Evolutionary conservation across 2,113 vertebrate species (phyloP).

Genomic region (Aix galericulata): DNA sequence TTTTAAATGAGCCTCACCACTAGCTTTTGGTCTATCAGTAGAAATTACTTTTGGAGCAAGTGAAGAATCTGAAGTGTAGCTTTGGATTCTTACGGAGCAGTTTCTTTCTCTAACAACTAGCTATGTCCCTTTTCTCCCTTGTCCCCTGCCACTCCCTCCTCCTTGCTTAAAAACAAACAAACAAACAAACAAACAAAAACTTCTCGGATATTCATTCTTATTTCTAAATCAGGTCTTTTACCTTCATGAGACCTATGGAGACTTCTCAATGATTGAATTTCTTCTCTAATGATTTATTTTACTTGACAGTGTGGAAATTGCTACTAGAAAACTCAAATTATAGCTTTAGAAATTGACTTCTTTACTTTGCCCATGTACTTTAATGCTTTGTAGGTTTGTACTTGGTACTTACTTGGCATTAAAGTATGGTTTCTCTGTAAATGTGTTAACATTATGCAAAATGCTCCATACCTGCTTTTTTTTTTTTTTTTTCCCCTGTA

Average conservation of each 20-base stretch:
- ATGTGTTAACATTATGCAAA: not conserved
- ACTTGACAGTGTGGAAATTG: not conserved
- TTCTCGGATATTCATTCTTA: not conserved
- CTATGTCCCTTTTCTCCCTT: not conserved
- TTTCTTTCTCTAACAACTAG: not conserved
- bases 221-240: not conserved
- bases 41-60: not conserved
- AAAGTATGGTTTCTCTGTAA: not conserved
- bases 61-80: not conserved
- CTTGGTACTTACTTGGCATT: not conserved
- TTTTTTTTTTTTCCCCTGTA: rapidly evolving
- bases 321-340: not conserved
- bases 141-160: not conserved
- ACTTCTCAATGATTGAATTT: not conserved
- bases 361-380: not conserved
- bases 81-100: not conserved
- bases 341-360: not conserved
- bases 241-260: not conserved
- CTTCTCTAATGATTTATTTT: not conserved
- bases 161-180: no score
- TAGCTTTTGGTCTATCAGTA: not conserved
- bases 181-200: not conserved
- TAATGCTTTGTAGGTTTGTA: not conserved
- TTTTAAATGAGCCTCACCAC: not conserved
- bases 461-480: not conserved